Percentiles rank a stretch among this genome's conserved stretches.
These are phyloP conservation scores for Monochamus saltuarius DNA, from an alignment of 1,140 invertebrate genomes.

Conservation along the genomic window DNA sequence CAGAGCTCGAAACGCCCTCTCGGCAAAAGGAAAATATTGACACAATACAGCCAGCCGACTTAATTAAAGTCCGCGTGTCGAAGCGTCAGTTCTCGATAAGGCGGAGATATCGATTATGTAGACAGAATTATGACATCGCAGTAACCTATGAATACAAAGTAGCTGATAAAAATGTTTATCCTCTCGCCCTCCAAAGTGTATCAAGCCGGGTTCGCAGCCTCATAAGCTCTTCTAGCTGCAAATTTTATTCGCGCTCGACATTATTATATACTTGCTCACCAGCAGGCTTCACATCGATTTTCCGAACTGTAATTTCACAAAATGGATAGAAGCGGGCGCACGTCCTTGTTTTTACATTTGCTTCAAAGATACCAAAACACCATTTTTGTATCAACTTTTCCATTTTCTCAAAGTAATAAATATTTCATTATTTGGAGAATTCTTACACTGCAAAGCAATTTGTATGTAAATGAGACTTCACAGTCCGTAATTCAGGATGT, in stretches of 20 bases:
- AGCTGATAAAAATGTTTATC: slow-evolving; percentile 53
- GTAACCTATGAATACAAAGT: slow-evolving; percentile 52
- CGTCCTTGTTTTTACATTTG: too few species aligned
- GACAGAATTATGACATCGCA: slow-evolving; percentile 48
- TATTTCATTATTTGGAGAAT: too few species aligned
- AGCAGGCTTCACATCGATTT: slow-evolving; percentile 15
- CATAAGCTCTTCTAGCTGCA: slow-evolving; percentile 33
- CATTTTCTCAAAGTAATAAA: too few species aligned
- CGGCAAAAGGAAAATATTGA: slow-evolving; percentile 42
- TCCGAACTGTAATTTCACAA: neutral
- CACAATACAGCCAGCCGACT: slow-evolving; percentile 37
- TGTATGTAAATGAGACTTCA: too few species aligned
- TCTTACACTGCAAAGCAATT: too few species aligned
- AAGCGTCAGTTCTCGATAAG: slow-evolving; percentile 44
- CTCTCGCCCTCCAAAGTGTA: slow-evolving; percentile 32
- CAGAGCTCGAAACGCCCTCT: slow-evolving; percentile 28
- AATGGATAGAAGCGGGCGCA: too few species aligned
- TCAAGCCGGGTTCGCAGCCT: slow-evolving; percentile 9
- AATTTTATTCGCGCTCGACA: slow-evolving; percentile 34
- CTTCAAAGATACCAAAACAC: too few species aligned
- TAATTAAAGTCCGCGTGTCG: slow-evolving; percentile 47
- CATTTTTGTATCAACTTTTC: too few species aligned
- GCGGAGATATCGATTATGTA: slow-evolving; percentile 30
- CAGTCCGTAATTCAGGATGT: too few species aligned
- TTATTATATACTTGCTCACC: slow-evolving; percentile 36